Conservation (phyloP, 2,888 invertebrate species). For the Odontomyia ornata region DNA sequence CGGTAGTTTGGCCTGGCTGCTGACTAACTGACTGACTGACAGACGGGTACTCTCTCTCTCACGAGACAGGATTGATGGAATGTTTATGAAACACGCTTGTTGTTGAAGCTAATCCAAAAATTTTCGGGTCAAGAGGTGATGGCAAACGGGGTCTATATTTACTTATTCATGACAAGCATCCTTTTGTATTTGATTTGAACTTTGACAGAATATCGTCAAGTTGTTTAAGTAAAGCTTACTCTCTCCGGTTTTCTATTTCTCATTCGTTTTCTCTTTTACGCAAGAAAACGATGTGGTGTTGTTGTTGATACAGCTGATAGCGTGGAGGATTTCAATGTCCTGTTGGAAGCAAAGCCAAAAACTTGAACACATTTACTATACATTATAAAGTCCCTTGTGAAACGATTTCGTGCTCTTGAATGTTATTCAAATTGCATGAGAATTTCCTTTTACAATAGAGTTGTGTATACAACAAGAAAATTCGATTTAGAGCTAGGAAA, state of each 20-base stretch:
- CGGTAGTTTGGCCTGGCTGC: neutral
- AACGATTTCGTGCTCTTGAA: neutral
- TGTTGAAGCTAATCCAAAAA: slow-evolving; percentile 6
- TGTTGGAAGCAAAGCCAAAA: neutral
- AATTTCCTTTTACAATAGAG: no score
- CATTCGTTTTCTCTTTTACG: neutral
- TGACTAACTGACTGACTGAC: no score
- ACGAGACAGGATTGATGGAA: neutral
- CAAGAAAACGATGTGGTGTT: neutral
- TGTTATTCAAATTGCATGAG: neutral
- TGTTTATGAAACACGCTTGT: neutral
- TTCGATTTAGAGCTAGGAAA: no score
- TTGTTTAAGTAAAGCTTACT: neutral
- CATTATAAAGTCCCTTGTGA: neutral
- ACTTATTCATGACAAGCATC: slow-evolving; percentile 7
- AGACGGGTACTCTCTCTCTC: neutral
- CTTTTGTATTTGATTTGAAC: neutral
- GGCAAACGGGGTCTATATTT: neutral
- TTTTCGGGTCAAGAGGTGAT: neutral
- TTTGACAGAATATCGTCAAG: neutral
- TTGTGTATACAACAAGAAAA: no score
- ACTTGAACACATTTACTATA: neutral
- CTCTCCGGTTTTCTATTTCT: no score
- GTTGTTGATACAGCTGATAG: neutral
- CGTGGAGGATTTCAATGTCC: neutral